Evolutionary conservation across 2,888 invertebrate genomes (phyloP).

Genomic region (Acronicta aceris): DNA sequence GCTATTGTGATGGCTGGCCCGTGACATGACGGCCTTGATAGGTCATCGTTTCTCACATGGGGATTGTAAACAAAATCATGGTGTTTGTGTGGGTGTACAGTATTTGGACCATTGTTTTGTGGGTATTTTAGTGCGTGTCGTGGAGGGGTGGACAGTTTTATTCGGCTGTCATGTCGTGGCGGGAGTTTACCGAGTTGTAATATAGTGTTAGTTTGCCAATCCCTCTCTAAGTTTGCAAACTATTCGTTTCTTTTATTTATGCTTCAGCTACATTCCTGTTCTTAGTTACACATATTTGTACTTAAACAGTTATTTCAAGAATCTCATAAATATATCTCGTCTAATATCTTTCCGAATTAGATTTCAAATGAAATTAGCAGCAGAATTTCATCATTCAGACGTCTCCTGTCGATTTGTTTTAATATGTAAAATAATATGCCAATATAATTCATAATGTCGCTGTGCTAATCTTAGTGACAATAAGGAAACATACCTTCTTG

Average conservation of each 20-base stretch:
- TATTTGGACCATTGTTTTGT: slow-evolving; percentile 49
- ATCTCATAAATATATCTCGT: neutral
- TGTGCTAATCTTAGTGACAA: slow-evolving; percentile 45
- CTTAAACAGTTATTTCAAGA: neutral
- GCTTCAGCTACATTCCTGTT: neutral
- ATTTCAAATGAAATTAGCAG: slow-evolving; percentile 1
- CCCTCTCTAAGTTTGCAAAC: too few relatives aligned
- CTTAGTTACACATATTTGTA: too few relatives aligned
- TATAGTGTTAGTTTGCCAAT: slow-evolving; percentile 2
- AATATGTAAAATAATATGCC: slow-evolving; percentile 16
- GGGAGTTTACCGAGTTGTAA: neutral
- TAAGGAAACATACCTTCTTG: slow-evolving; percentile 46
- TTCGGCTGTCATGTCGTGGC: neutral
- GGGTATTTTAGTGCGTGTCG: slow-evolving; percentile 17
- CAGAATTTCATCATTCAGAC: slow-evolving; percentile 9
- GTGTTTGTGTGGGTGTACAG: slow-evolving; percentile 57
- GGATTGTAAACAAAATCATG: slow-evolving; percentile 74
- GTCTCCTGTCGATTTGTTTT: slow-evolving; percentile 4
- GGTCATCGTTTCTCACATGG: slow-evolving; percentile 72
- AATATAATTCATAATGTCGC: slow-evolving; percentile 31
- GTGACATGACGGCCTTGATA: slow-evolving; percentile 81
- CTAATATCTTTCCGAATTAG: slow-evolving; percentile 1
- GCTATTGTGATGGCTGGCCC: slow-evolving; percentile 76
- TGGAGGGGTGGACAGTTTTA: slow-evolving; percentile 12
- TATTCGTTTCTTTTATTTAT: too few relatives aligned